phyloP scores from a whole-genome alignment of 2,888 invertebrate species.

The Catocala nupta region DNA sequence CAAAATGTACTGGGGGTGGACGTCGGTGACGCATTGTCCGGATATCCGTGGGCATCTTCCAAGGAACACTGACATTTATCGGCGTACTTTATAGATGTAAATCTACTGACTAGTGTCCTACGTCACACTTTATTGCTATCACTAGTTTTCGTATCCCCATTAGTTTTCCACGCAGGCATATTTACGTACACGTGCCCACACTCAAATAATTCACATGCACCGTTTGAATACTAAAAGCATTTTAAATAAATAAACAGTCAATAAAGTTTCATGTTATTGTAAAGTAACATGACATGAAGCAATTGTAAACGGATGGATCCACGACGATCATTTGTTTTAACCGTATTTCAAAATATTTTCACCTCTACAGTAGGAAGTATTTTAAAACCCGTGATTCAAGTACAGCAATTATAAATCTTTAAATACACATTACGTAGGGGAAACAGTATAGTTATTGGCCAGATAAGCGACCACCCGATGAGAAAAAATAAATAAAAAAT shows the following conservation, averaged over 20 bases:
- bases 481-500: no score
- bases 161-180: constrained; percentile 8
- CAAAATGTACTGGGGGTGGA: constrained; percentile 51
- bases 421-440: no score
- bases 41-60: constrained; percentile 66
- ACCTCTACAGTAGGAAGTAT: no score
- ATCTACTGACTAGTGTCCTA: constrained; percentile 52
- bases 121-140: constrained; percentile 17
- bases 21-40: constrained; percentile 76
- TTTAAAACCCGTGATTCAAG: no score
- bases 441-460: no score
- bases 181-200: constrained; percentile 34
- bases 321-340: no score
- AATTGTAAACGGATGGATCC: no score
- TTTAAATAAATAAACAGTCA: constrained; percentile 39
- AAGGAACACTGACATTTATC: constrained; percentile 73
- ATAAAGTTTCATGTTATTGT: constrained; percentile 22
- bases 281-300: constrained; percentile 22
- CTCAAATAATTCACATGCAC: constrained; percentile 41
- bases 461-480: no score
- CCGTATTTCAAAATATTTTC: no score
- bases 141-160: constrained; percentile 20
- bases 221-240: constrained; percentile 42
- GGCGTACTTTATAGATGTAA: constrained; percentile 70
- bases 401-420: no score